Percentiles rank a stretch among this genome's conserved stretches.
Evolutionary conservation across 1,140 invertebrate genomes (phyloP).

Genomic region (Nasonia longicornis): DNA sequence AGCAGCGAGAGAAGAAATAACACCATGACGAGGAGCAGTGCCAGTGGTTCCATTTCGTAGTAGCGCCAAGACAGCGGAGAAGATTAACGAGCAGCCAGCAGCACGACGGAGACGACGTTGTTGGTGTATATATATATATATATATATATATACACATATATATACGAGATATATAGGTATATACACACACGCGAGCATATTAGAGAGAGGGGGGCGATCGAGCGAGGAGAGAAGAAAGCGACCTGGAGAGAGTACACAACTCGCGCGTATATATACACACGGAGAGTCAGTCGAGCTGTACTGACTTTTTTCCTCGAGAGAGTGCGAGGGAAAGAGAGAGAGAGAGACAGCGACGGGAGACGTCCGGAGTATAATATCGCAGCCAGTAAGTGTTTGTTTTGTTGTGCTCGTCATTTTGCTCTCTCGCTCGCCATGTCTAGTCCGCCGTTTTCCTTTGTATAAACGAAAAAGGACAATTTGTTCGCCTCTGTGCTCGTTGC

Average conservation of each 20-base stretch:
- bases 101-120: background rate
- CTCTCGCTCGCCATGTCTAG: background rate
- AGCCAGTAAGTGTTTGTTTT: slow-evolving; percentile 30
- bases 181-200: background rate
- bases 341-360: background rate
- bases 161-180: background rate
- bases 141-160: background rate
- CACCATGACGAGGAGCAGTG: slow-evolving; percentile 18
- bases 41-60: slow-evolving; percentile 29
- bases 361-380: background rate
- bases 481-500: background rate
- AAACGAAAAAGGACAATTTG: background rate
- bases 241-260: slow-evolving; percentile 34
- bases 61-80: background rate
- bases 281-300: background rate
- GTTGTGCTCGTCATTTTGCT: slow-evolving; percentile 8
- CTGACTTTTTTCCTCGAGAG: background rate
- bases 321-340: background rate
- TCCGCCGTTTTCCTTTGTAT: background rate
- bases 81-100: background rate
- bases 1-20: background rate
- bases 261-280: background rate
- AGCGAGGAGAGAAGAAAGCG: slow-evolving; percentile 42
- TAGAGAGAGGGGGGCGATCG: slow-evolving; percentile 14
- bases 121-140: background rate